A percentile compares a stretch with the other conserved stretches of the same genome.
These are phyloP conservation scores for Nerophis ophidion DNA, from an alignment of 2,113 vertebrate species.

Conservation along the genomic window DNA sequence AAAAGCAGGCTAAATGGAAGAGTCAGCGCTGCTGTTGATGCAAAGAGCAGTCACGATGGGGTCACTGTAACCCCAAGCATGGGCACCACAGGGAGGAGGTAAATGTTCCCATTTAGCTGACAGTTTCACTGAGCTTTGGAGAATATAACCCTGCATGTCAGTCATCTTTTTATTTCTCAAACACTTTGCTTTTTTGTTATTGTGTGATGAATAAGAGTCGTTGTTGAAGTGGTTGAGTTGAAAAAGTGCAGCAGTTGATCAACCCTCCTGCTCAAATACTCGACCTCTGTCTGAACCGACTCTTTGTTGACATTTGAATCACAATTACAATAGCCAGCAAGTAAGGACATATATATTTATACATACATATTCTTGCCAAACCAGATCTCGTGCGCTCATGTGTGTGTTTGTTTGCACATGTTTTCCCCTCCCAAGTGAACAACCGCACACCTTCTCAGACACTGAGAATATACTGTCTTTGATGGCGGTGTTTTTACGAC, in stretches of 20 bases:
- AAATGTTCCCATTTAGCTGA: constrained; percentile 22
- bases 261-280: constrained; percentile 57
- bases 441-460: constrained; percentile 47
- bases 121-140: constrained; percentile 7
- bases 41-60: constrained; percentile 33
- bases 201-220: constrained; percentile 24
- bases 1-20: constrained; percentile 69
- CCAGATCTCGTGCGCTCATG: constrained; percentile 62
- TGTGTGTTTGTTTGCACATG: constrained; percentile 59
- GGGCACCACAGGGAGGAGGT: constrained; percentile 23
- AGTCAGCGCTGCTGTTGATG: constrained; percentile 48
- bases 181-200: neutral
- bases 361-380: constrained; percentile 65
- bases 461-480: constrained; percentile 45
- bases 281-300: constrained; percentile 61
- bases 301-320: constrained; percentile 74
- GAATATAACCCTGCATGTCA: neutral
- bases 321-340: constrained; percentile 72
- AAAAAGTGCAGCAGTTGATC: constrained; percentile 30
- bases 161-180: neutral
- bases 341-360: constrained; percentile 54
- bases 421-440: constrained; percentile 44
- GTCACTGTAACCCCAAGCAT: constrained; percentile 42
- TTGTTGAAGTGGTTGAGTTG: constrained; percentile 37
- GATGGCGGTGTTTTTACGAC: constrained; percentile 20